Evolutionary conservation across 2,113 vertebrate genomes (phyloP).

Genomic region (Crotophaga sulcirostris): DNA sequence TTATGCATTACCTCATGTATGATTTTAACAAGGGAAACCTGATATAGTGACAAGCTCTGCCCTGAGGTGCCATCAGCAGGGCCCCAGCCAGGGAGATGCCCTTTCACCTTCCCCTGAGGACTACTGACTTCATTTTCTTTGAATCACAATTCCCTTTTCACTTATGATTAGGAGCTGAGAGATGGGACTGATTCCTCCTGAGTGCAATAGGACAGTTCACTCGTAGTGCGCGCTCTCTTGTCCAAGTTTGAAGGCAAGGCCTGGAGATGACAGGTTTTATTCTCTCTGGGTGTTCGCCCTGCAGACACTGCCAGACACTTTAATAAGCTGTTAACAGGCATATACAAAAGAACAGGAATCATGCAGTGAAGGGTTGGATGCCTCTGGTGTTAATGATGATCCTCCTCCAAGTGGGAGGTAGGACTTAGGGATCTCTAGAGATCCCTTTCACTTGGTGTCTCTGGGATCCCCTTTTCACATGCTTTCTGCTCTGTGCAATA

Average conservation of each 20-base stretch:
- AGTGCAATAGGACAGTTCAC: background rate
- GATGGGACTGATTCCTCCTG: background rate
- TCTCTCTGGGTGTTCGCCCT: background rate
- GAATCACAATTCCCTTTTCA: background rate
- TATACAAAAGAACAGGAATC: background rate
- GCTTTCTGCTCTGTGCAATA: background rate
- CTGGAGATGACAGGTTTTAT: background rate
- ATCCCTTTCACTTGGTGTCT: background rate
- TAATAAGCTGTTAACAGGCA: background rate
- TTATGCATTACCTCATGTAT: background rate
- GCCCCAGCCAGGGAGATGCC: background rate
- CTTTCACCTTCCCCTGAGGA: background rate
- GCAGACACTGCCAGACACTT: background rate
- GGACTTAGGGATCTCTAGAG: background rate
- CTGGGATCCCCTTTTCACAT: background rate
- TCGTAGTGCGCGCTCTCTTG: background rate
- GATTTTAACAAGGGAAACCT: conserved; percentile 5
- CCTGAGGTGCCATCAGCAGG: conserved; percentile 10
- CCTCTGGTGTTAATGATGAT: background rate
- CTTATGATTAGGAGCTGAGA: background rate
- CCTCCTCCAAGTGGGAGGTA: background rate
- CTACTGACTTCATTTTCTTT: background rate
- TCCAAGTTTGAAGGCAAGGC: background rate
- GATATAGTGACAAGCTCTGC: conserved; percentile 7
- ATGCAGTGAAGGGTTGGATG: background rate